Conservation (phyloP, 1,140 invertebrate species). For the Dreissena polymorpha region DNA sequence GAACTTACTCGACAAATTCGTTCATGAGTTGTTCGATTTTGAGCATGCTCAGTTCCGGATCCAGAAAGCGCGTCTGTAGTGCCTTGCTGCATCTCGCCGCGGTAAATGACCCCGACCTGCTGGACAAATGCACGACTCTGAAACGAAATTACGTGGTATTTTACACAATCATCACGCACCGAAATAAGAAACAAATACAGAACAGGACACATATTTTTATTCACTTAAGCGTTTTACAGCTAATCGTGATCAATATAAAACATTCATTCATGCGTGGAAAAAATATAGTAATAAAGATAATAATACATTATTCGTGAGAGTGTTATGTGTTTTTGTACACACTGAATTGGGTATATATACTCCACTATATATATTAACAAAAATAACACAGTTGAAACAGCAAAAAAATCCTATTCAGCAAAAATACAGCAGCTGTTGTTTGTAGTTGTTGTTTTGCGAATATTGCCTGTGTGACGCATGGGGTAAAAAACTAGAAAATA, state of each 20-base stretch:
- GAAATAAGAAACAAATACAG: too few relatives aligned
- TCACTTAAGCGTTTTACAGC: not conserved
- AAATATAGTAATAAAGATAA: not conserved
- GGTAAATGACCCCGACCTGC: slow-evolving; percentile 77
- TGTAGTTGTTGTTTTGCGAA: too few relatives aligned
- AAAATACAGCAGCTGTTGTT: too few relatives aligned
- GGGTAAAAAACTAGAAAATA: not conserved
- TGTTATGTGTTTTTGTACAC: not conserved
- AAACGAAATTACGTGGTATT: not conserved
- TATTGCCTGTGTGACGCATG: too few relatives aligned
- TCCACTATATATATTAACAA: too few relatives aligned
- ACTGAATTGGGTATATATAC: too few relatives aligned
- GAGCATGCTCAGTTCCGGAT: slow-evolving; percentile 81
- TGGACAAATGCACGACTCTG: slow-evolving; percentile 88
- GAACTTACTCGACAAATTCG: slow-evolving; percentile 85
- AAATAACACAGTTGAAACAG: too few relatives aligned
- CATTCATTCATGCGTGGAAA: not conserved
- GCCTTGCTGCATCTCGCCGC: slow-evolving; percentile 81
- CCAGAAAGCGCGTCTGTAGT: slow-evolving; percentile 66
- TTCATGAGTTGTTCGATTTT: slow-evolving; percentile 84
- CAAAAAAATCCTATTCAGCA: too few relatives aligned
- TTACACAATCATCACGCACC: too few relatives aligned
- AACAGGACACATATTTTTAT: not conserved
- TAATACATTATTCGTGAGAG: not conserved
- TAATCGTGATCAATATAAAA: not conserved